phyloP scores from a whole-genome alignment of 2,113 vertebrate genomes.

The Lasiurus borealis region DNA sequence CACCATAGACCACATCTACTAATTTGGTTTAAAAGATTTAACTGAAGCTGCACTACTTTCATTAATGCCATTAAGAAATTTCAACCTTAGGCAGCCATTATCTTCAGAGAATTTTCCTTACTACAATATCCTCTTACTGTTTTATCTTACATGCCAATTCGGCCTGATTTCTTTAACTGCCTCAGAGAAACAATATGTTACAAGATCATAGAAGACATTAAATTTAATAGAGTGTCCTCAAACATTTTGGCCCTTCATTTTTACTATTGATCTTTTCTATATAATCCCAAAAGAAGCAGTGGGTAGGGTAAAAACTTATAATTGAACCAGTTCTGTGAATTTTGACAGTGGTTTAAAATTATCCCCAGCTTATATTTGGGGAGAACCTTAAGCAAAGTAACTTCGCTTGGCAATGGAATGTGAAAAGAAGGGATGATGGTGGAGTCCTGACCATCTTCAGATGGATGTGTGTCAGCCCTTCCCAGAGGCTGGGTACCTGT shows the following conservation, averaged over 20 bases:
- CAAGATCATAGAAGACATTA: neutral
- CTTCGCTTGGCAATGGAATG: neutral
- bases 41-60: neutral
- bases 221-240: neutral
- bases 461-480: neutral
- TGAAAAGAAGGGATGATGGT: neutral
- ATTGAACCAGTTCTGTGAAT: neutral
- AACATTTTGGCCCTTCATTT: neutral
- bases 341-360: slow-evolving; percentile 14
- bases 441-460: neutral
- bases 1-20: neutral
- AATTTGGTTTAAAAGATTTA: neutral
- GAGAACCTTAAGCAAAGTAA: neutral
- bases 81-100: neutral
- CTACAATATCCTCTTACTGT: neutral
- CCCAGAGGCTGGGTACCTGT: neutral
- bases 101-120: neutral
- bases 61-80: neutral
- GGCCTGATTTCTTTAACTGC: neutral
- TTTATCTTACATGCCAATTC: neutral
- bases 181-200: neutral
- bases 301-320: neutral
- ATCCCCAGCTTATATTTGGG: neutral
- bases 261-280: neutral
- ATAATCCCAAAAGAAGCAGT: neutral